phyloP scores from a whole-genome alignment of 2,113 vertebrate genomes.

The Pelmatolapia mariae region DNA sequence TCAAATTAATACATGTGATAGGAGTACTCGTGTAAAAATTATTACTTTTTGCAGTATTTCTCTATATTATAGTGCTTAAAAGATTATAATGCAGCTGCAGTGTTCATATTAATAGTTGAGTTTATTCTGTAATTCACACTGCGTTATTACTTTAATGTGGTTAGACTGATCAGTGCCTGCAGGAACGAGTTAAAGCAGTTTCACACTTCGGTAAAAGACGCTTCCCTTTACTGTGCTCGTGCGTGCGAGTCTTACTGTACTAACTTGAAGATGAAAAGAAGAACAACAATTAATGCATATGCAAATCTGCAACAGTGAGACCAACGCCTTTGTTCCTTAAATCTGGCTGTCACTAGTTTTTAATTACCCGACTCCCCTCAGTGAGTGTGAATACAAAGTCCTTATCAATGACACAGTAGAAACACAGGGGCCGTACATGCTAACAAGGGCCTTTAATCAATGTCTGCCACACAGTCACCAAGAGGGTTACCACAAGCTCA shows the following conservation, averaged over 20 bases:
- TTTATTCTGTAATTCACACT: neutral
- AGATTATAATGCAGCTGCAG: neutral
- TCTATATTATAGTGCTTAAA: neutral
- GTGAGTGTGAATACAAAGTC: slow-evolving; percentile 41
- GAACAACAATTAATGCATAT: slow-evolving; percentile 28
- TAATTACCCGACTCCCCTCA: slow-evolving; percentile 58
- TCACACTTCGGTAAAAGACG: neutral
- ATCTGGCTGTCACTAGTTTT: slow-evolving; percentile 55
- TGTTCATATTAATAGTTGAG: neutral
- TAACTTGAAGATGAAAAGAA: slow-evolving; percentile 26
- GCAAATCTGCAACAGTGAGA: slow-evolving; percentile 40
- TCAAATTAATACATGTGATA: neutral
- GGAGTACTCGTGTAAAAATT: neutral
- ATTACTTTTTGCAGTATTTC: neutral
- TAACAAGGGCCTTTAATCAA: slow-evolving; percentile 65
- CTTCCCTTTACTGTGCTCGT: neutral
- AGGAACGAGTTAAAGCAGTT: neutral
- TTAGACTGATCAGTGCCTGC: neutral
- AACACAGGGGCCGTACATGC: slow-evolving; percentile 45
- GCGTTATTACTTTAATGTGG: neutral
- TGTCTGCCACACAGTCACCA: slow-evolving; percentile 45
- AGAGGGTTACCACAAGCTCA: slow-evolving; percentile 14
- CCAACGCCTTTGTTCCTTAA: slow-evolving; percentile 38
- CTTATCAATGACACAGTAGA: slow-evolving; percentile 64
- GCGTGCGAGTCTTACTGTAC: neutral